Conservation (phyloP, 2,888 invertebrate species). For the Calliopum simillimum region DNA sequence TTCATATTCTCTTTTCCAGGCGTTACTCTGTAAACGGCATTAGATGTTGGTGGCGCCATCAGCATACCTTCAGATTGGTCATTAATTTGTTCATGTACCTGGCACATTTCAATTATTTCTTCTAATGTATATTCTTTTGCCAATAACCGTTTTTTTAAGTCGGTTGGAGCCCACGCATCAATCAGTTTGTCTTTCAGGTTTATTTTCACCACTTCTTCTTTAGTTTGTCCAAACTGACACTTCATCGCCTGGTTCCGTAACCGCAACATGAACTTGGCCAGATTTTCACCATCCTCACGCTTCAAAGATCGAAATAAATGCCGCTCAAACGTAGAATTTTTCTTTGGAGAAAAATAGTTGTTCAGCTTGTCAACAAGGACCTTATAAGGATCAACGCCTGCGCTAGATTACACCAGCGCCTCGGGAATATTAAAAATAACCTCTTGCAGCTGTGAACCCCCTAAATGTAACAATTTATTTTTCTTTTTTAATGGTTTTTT, state of each 20-base stretch:
- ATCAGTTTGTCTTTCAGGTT: conserved; percentile 7
- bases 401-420: neutral
- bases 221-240: conserved; percentile 12
- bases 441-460: neutral
- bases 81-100: conserved; percentile 23
- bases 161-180: neutral
- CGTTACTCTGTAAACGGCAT: too few relatives aligned
- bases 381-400: conserved; percentile 1
- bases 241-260: conserved; percentile 20
- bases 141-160: neutral
- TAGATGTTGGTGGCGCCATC: neutral
- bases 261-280: conserved; percentile 15
- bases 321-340: conserved; percentile 1
- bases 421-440: neutral
- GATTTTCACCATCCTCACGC: conserved; percentile 17
- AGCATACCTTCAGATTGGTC: conserved; percentile 13
- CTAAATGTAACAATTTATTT: neutral
- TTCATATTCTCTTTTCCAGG: too few relatives aligned
- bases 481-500: neutral
- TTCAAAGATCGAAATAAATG: conserved; percentile 13
- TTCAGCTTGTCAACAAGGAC: conserved; percentile 16
- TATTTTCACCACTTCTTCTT: conserved; percentile 11
- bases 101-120: conserved; percentile 15
- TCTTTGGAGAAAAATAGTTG: conserved; percentile 14
- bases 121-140: neutral